Base-by-base conservation (phyloP, 2,888 invertebrate species). In the Dryomyza anilis region DNA sequence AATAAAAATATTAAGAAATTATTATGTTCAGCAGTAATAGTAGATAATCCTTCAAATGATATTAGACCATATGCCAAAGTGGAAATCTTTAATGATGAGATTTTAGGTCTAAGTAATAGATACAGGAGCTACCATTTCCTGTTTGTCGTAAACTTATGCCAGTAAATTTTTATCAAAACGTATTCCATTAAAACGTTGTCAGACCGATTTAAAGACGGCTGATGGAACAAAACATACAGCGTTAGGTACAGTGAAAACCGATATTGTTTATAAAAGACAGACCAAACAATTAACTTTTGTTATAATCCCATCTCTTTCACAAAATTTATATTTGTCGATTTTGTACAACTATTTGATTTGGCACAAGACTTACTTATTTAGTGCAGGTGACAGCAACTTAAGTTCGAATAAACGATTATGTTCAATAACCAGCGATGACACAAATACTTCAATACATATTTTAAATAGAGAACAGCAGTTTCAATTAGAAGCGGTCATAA, bases 391-490 rank as follows among this genome's bases (percentile, higher is more conserved):
- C n/a, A n/a, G n/a, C n/a, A n/a, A n/a, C n/a, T n/a, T n/a, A n/a
- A n/a, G n/a, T n/a, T n/a, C n/a, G n/a, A n/a, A n/a, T n/a, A 7
- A 30, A 1, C 2, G 29, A 16, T 30, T 53, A 16, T 25, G 7
- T n/a, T 50, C n/a, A 8, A 16, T 23, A 6, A 25, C 21, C 3
- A 14, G 27, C 16, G 25, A 25, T 21, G 16, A 33, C 7, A 52
- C 12, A 3, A 25, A 53, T 14, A 3, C 43, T 3, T 33, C 27
- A n/a, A 56, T 25, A 29, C 39, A 63, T 36, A 16, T 53, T 16
- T 16, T 63, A n/a, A 62, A 2, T 14, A 14, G 19, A 16, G 58
- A 66, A 27, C 57, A 66, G n/a, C 36, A 36, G 3, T 16, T 45
- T 2, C 8, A 50, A 14, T 48, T 65, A 7, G 50, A 65, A 1